Percentiles rank a stretch among this genome's conserved stretches.
Evolutionary conservation across 2,888 invertebrate species (phyloP).

Genomic region (Heliconius charithonia): DNA sequence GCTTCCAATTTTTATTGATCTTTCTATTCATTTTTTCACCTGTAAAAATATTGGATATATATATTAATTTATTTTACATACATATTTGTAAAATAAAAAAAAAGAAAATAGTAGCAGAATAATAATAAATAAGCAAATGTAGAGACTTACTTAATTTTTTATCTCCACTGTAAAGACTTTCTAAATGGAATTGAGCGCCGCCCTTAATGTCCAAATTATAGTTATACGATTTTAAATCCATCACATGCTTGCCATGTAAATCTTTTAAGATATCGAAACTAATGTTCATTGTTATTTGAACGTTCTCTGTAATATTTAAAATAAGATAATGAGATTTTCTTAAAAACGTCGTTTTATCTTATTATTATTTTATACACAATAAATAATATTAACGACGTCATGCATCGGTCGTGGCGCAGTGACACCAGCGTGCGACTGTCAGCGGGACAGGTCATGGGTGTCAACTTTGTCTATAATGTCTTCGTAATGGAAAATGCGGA

Average conservation of each 20-base stretch:
- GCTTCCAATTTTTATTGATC: background rate
- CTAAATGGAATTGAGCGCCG: background rate
- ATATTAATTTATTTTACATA: background rate
- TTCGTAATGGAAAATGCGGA: too few relatives aligned
- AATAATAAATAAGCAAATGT: background rate
- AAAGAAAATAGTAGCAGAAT: background rate
- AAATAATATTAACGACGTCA: too few relatives aligned
- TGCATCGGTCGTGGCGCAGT: too few relatives aligned
- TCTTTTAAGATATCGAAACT: constrained; percentile 9
- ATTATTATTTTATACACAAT: too few relatives aligned
- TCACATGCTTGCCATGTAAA: background rate
- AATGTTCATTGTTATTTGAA: constrained; percentile 2
- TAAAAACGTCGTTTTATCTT: background rate
- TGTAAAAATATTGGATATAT: background rate
- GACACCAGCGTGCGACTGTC: too few relatives aligned
- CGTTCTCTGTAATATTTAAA: constrained; percentile 5
- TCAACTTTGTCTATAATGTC: too few relatives aligned
- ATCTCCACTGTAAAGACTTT: background rate
- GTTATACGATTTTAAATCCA: background rate
- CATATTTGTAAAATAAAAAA: background rate
- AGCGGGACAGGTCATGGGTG: too few relatives aligned
- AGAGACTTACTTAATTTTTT: background rate
- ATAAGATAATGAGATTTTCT: background rate
- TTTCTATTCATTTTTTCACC: background rate
- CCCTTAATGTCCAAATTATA: background rate